phyloP scores from a whole-genome alignment of 2,888 invertebrate species.

The Eupithecia dodoneata region DNA sequence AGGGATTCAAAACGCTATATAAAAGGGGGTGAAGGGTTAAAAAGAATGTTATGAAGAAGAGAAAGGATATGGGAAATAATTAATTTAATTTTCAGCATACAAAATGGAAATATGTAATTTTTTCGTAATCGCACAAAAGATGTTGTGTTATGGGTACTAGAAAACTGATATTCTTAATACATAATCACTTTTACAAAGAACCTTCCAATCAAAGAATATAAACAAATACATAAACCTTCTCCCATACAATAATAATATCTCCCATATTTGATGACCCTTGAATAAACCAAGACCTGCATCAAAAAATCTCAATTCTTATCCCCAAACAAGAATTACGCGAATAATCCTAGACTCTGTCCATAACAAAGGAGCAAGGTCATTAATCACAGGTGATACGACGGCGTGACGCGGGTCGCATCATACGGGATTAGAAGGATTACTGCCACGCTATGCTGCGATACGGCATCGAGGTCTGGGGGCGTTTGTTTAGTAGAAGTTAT shows the following conservation, averaged over 20 bases:
- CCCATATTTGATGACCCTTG: background rate
- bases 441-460: slow-evolving; percentile 19
- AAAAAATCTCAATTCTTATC: slow-evolving; percentile 1
- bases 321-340: slow-evolving; percentile 6
- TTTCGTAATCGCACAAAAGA: no score
- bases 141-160: no score
- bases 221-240: no score
- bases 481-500: slow-evolving; percentile 17
- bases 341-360: slow-evolving; percentile 17
- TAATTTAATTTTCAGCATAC: no score
- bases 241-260: no score
- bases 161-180: no score
- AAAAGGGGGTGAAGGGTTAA: no score
- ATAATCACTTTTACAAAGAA: background rate
- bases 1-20: no score
- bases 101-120: no score
- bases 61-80: no score
- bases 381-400: slow-evolving; percentile 31
- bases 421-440: slow-evolving; percentile 35
- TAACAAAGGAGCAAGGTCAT: slow-evolving; percentile 26
- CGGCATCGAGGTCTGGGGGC: slow-evolving; percentile 6
- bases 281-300: slow-evolving; percentile 1
- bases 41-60: no score
- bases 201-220: no score
- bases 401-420: slow-evolving; percentile 37